phyloP scores from a whole-genome alignment of 2,797 vertebrate genomes.

The Falco rusticolus region DNA sequence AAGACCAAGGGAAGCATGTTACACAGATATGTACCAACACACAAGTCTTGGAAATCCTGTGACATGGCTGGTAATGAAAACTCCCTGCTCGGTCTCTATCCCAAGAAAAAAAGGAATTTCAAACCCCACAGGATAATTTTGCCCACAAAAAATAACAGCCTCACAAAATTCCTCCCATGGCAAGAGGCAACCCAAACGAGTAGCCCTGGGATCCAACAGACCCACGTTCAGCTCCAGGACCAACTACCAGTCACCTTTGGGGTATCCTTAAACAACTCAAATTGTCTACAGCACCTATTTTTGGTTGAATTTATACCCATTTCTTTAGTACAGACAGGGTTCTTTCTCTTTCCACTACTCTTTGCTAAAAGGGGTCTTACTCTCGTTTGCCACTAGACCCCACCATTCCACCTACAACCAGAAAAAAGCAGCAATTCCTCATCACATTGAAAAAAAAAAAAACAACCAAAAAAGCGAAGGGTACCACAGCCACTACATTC shows the following conservation, averaged over 20 bases:
- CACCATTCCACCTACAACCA: background rate
- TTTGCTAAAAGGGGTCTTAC: background rate
- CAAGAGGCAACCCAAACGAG: background rate
- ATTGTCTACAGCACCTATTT: background rate
- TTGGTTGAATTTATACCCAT: background rate
- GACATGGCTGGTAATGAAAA: background rate
- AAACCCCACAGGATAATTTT: background rate
- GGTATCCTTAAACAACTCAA: background rate
- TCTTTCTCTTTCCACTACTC: background rate
- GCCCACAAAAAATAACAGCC: background rate
- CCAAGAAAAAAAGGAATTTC: conserved; percentile 10
- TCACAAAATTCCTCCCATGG: background rate
- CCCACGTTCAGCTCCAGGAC: background rate
- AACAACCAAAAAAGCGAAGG: background rate
- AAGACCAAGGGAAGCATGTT: background rate
- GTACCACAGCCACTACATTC: background rate
- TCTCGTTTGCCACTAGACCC: fast-evolving
- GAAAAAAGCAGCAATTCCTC: background rate
- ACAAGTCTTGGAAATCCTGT: background rate
- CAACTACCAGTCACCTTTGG: fast-evolving
- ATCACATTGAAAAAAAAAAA: background rate
- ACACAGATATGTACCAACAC: background rate
- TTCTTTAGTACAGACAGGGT: background rate
- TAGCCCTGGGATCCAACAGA: background rate
- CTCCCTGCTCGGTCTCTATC: background rate